Conservation (phyloP, 1,140 invertebrate species). For the Drosophila aff. region DNA sequence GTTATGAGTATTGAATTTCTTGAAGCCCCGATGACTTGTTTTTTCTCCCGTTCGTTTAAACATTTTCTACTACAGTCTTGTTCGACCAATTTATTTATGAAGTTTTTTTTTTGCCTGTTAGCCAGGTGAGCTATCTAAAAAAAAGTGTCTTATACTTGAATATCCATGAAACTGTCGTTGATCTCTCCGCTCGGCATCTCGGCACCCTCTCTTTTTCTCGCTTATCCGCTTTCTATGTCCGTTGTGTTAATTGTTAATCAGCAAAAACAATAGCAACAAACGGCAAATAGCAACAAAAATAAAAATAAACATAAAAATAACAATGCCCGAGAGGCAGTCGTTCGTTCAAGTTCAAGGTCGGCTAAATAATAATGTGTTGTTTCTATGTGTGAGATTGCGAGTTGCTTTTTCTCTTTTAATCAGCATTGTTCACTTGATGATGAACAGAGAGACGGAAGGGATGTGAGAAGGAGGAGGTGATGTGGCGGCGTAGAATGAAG, state of each 20-base stretch:
- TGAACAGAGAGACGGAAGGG: neutral
- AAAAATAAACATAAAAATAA: constrained; percentile 13
- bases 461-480: constrained; percentile 3
- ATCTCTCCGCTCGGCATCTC: neutral
- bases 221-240: constrained; percentile 20
- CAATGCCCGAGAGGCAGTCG: constrained; percentile 48
- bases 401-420: constrained; percentile 46
- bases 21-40: neutral
- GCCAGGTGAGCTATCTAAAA: constrained; percentile 14
- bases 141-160: constrained; percentile 12
- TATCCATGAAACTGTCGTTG: constrained; percentile 25
- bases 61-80: constrained; percentile 6
- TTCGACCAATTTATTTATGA: constrained; percentile 25
- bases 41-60: neutral
- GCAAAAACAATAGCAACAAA: constrained; percentile 28
- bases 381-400: constrained; percentile 47
- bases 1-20: neutral
- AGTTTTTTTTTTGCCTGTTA: constrained; percentile 18
- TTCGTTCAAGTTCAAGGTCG: constrained; percentile 81
- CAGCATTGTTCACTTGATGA: constrained; percentile 39
- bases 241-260: constrained; percentile 51
- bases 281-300: constrained; percentile 9
- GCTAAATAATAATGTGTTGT: constrained; percentile 55
- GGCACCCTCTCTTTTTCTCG: constrained; percentile 2
- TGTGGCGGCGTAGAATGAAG: constrained; percentile 24